These are phyloP conservation scores for Pteropus rufus DNA, from an alignment of 2,797 vertebrate species.

Conservation along the genomic window DNA sequence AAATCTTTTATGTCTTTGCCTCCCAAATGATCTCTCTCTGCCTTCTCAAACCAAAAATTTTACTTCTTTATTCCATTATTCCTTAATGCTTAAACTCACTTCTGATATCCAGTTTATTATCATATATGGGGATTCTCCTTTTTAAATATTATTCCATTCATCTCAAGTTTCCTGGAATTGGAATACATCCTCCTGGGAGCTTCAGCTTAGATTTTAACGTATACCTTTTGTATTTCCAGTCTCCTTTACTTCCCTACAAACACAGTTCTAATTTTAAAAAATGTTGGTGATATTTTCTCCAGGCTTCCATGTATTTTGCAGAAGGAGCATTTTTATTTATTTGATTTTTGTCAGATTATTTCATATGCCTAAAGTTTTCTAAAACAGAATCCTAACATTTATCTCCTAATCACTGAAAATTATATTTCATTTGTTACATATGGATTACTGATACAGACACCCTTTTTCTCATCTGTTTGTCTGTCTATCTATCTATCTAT, in stretches of 20 bases:
- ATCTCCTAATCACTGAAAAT: background rate
- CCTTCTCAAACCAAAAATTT: background rate
- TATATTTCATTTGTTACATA: background rate
- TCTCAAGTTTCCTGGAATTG: background rate
- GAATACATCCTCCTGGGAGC: background rate
- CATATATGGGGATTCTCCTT: background rate
- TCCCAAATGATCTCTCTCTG: background rate
- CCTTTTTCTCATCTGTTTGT: background rate
- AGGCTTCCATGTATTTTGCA: background rate
- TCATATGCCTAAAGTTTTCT: background rate
- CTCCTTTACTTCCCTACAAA: background rate
- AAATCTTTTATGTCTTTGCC: background rate
- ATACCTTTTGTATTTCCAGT: background rate
- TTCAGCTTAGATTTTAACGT: background rate
- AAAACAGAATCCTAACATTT: background rate
- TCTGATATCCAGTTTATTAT: background rate
- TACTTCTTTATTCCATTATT: background rate
- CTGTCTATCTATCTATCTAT: background rate
- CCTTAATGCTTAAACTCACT: background rate
- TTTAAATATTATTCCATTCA: background rate
- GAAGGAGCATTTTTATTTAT: background rate
- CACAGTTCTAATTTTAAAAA: background rate
- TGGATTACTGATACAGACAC: background rate
- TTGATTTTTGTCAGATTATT: background rate
- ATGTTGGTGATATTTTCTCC: background rate